Base-by-base conservation (phyloP, 2,797 vertebrate genomes). In the Muscicapa comitata region DNA sequence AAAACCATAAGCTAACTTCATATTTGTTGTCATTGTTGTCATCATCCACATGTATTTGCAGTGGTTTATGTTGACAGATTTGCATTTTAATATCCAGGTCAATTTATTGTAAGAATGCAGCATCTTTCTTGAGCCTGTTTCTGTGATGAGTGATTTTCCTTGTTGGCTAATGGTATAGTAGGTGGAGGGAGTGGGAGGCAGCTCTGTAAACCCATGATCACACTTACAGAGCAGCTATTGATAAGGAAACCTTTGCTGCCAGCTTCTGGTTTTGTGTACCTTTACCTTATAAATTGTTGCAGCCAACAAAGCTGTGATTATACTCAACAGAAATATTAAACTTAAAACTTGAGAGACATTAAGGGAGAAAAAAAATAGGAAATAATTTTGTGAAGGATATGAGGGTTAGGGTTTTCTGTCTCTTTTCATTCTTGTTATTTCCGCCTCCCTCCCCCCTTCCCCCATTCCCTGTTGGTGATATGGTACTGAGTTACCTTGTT, bases 401-500 rank as follows among this genome's bases (percentile, higher is more conserved):
- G 3, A 80, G 2, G 14, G 6, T n/a, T 50, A 85, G 35, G n/a
- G 33, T 85, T 82, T 94, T 89, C 45, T 77, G 21, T 66, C 47
- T 78, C 35, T 86, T 82, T 70, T 25, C 4, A n/a, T 25, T 77
- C 12, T 53, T 16, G 13, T 9, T 7, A 15, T n/a, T 1, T 24
- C 29, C 7, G 4, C 20, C 18, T 16, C 13, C 14, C 61, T 13
- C 7, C 7, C 15, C 19, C 7, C 11, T 7, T 17, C 11, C 9
- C 2, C 43, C 25, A 17, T 51, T 86, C 73, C 43, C 76, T 66
- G 38, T 93, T 83, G 53, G 51, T 86, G 76, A 93, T 84, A 48
- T 0, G 10, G 18, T 94, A 81, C 92, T 85, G 65, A 93, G 80
- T 96, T 97, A 94, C 95, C 76, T 93, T 97, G 96, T 98, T 98